Percentiles rank a stretch among this genome's conserved stretches.
phyloP scores from a whole-genome alignment of 2,113 vertebrate genomes.

The Ellobius talpinus region DNA sequence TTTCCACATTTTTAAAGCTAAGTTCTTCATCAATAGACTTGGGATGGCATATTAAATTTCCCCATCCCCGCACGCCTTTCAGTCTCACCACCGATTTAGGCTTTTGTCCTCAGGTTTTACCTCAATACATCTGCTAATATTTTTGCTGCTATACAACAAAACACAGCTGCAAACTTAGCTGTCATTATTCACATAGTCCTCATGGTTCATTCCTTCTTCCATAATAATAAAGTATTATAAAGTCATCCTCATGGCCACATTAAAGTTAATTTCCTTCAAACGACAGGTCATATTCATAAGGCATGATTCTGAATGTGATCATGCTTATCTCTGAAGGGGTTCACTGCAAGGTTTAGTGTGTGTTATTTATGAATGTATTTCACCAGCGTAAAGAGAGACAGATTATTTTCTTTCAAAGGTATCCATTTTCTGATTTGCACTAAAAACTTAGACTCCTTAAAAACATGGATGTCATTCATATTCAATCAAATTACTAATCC shows the following conservation, averaged over 20 bases:
- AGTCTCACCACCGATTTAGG: background rate
- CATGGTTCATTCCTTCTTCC: background rate
- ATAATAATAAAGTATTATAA: slow-evolving; percentile 61
- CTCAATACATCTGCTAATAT: background rate
- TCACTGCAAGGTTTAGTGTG: background rate
- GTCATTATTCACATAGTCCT: slow-evolving; percentile 32
- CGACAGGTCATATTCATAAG: slow-evolving; percentile 49
- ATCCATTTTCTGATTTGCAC: slow-evolving; percentile 56
- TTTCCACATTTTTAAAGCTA: background rate
- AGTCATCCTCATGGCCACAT: slow-evolving; percentile 68
- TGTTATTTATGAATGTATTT: slow-evolving; percentile 37
- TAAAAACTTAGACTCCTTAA: slow-evolving; percentile 51
- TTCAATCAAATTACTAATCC: slow-evolving; percentile 46
- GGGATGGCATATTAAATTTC: background rate
- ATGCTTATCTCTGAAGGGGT: slow-evolving; percentile 7
- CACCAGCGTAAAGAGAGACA: slow-evolving; percentile 15
- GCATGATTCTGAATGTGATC: slow-evolving; percentile 62
- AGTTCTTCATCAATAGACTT: background rate
- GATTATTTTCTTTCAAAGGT: slow-evolving; percentile 49
- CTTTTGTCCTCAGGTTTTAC: background rate
- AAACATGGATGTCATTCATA: slow-evolving; percentile 42
- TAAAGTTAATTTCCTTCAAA: slow-evolving; percentile 69
- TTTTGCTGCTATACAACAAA: background rate
- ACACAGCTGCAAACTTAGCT: background rate
- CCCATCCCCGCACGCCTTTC: background rate